Evolutionary conservation across 2,113 vertebrate species (phyloP), one percentile per base, ranked within the genome.

Genomic region (Haliaeetus leucogaster): DNA sequence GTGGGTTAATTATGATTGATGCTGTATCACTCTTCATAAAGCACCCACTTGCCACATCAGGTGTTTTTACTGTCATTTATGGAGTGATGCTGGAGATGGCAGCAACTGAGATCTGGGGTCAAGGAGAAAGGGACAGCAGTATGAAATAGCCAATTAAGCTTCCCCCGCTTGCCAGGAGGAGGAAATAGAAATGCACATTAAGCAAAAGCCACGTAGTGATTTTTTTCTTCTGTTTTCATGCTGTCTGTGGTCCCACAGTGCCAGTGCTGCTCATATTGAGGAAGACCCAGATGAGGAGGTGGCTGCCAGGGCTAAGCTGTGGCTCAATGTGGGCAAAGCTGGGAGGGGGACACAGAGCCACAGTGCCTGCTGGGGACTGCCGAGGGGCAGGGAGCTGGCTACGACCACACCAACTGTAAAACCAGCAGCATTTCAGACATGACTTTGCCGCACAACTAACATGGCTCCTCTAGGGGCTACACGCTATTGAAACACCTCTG

Each of bases 1-100:
- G 50, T 47, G 67, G 98, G 98, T 98, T 99, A 99, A 99, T 98
- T 98, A 98, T 99, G 98, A 99, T 93, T 98, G 98, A 99, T 99
- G 98, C 78, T 89, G 36, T 83, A 98, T 97, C 97, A 93, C 95
- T 97, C 98, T 97, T 98, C 98, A 98, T 97, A 97, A 97, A 98
- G 96, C 81, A 95, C 82, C 92, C 56, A 93, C 86, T 97, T 97
- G 97, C 97, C 94, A 98, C 94, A 97, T 98, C 96, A 96, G 96
- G 86, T 90, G 76, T 93, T 98, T 97, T 93, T 94, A 74, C 78
- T 94, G 63, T 98, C 97, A 97, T 85, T 87, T 81, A 95, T 92
- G 65, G 86, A 95, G 83, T 17, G 53, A 90, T 94, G 62, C 82
- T 43, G 59, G 93, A 95, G 94, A 86, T 88, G 67, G 83, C 94